Conservation (phyloP, 2,113 vertebrate genomes). For the Sebastes schlegelii region DNA sequence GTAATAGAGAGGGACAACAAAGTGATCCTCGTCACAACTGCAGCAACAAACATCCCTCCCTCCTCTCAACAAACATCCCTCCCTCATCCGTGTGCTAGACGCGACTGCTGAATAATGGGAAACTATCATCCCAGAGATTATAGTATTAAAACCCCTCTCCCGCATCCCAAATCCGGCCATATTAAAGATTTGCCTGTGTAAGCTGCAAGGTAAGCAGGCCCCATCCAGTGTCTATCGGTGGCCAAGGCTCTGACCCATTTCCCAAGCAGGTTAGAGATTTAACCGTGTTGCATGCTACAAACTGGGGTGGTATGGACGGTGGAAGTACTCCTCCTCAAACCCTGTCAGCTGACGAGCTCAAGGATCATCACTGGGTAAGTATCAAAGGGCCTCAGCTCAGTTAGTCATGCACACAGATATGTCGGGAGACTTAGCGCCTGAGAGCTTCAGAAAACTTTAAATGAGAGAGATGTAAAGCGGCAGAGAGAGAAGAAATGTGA, state of each 20-base stretch:
- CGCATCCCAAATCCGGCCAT: slow-evolving; percentile 75
- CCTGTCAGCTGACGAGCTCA: slow-evolving; percentile 58
- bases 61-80: slow-evolving; percentile 36
- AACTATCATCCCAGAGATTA: slow-evolving; percentile 81
- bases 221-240: slow-evolving; percentile 45
- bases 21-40: slow-evolving; percentile 12
- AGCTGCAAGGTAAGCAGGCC: slow-evolving; percentile 75
- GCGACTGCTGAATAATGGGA: slow-evolving; percentile 63
- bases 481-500: slow-evolving; percentile 23
- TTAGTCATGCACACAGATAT: slow-evolving; percentile 54
- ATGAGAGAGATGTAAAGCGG: slow-evolving; percentile 35
- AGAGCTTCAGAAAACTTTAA: slow-evolving; percentile 57
- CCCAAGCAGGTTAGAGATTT: slow-evolving; percentile 80
- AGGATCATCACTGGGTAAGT: slow-evolving; percentile 51
- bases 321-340: slow-evolving; percentile 37
- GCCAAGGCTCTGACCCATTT: slow-evolving; percentile 80
- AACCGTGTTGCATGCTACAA: slow-evolving; percentile 48
- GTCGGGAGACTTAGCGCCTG: slow-evolving; percentile 53
- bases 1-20: slow-evolving; percentile 6
- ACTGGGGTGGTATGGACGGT: slow-evolving; percentile 23
- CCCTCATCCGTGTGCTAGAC: slow-evolving; percentile 39
- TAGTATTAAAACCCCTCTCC: slow-evolving; percentile 73
- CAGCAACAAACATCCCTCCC: slow-evolving; percentile 40
- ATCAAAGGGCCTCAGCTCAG: slow-evolving; percentile 55
- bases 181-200: slow-evolving; percentile 76